Conservation (phyloP, 2,888 invertebrate species). For the Fabriciana adippe region DNA sequence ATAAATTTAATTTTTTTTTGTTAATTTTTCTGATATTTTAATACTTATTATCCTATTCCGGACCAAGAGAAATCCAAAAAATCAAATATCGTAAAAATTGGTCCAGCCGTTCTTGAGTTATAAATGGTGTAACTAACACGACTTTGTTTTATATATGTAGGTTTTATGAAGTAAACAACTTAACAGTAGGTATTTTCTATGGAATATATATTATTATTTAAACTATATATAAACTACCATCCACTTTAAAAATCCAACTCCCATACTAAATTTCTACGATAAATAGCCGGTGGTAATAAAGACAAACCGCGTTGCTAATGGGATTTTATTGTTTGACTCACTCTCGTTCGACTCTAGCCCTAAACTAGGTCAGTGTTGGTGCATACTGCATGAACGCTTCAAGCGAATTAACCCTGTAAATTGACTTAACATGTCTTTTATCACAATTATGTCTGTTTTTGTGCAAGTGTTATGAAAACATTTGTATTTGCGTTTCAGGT, state of each 20-base stretch:
- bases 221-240: no score
- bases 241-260: not conserved
- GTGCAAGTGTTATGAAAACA: slow-evolving; percentile 14
- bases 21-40: no score
- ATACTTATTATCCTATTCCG: no score
- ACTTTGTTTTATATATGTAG: no score
- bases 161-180: not conserved
- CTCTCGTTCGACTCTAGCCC: slow-evolving; percentile 46
- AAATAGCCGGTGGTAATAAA: slow-evolving; percentile 51
- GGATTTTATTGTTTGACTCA: slow-evolving; percentile 57
- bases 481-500: not conserved
- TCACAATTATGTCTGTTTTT: slow-evolving; percentile 30
- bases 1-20: no score
- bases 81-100: no score
- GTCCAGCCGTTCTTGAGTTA: no score
- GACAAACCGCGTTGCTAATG: slow-evolving; percentile 54
- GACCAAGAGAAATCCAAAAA: no score
- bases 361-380: slow-evolving; percentile 51
- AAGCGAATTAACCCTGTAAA: slow-evolving; percentile 42
- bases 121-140: no score
- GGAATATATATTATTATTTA: no score
- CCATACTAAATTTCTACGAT: slow-evolving; percentile 45
- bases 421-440: slow-evolving; percentile 41
- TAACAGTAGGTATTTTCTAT: no score
- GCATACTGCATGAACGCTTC: slow-evolving; percentile 44